A percentile compares a stretch with the other conserved stretches of the same genome.
phyloP scores from a whole-genome alignment of 2,888 invertebrate genomes.

The Deilephila elpenor region DNA sequence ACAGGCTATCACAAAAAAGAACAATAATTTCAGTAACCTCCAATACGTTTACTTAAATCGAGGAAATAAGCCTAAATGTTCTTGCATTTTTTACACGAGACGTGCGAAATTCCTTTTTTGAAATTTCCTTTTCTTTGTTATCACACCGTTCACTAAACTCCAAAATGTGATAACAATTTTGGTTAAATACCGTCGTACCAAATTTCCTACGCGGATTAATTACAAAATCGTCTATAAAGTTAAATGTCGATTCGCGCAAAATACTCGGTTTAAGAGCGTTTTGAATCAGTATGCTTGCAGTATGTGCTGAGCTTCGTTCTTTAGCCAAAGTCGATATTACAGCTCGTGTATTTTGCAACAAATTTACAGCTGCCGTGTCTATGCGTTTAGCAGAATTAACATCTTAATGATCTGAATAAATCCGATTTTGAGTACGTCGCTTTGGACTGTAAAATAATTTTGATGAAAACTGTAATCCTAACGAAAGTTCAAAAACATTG shows the following conservation, averaged over 20 bases:
- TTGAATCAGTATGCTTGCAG: background rate
- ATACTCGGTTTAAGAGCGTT: background rate
- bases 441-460: background rate
- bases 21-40: too few species aligned
- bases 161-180: background rate
- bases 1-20: too few species aligned
- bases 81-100: too few species aligned
- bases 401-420: background rate
- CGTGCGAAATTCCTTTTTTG: too few species aligned
- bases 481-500: background rate
- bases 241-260: background rate
- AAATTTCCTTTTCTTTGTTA: too few species aligned
- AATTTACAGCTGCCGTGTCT: background rate
- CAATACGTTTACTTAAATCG: too few species aligned
- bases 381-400: background rate
- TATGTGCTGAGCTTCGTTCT: background rate
- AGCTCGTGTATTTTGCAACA: conserved; percentile 10
- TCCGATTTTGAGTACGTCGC: background rate
- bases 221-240: conserved; percentile 5
- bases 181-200: background rate
- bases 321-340: conserved; percentile 1
- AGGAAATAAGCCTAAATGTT: too few species aligned
- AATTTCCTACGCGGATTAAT: background rate
- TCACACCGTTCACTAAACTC: too few species aligned
- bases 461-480: background rate